Conservation (phyloP, 1,140 invertebrate genomes). For the Luehdorfia chinensis region DNA sequence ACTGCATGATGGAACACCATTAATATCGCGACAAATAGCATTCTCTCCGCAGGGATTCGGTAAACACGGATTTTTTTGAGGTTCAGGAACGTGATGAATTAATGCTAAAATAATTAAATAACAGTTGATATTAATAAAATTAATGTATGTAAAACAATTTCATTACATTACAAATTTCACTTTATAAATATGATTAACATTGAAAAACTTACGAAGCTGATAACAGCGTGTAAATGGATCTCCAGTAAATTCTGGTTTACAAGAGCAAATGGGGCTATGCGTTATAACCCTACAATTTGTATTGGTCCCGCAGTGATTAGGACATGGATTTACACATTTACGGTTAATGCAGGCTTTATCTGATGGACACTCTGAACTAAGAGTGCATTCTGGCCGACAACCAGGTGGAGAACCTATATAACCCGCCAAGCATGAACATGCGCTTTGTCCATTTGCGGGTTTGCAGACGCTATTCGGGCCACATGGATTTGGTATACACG, state of each 20-base stretch:
- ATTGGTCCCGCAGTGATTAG: constrained; percentile 85
- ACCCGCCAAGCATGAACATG: constrained; percentile 84
- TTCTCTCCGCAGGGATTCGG: constrained; percentile 83
- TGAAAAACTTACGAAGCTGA: constrained; percentile 71
- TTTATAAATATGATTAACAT: too few species aligned
- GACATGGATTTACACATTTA: constrained; percentile 83
- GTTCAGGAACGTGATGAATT: constrained; percentile 55
- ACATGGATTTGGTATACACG: constrained; percentile 83
- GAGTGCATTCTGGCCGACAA: constrained; percentile 84
- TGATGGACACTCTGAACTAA: constrained; percentile 83
- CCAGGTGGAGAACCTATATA: constrained; percentile 85
- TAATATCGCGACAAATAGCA: constrained; percentile 80
- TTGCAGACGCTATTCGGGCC: constrained; percentile 86
- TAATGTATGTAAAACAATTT: neutral
- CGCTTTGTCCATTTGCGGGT: constrained; percentile 80
- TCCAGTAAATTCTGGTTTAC: constrained; percentile 69
- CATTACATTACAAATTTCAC: too few species aligned
- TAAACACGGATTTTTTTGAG: constrained; percentile 71
- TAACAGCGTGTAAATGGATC: constrained; percentile 79
- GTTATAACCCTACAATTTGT: constrained; percentile 86
- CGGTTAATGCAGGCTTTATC: constrained; percentile 81
- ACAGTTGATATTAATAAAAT: constrained; percentile 8
- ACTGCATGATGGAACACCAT: constrained; percentile 78
- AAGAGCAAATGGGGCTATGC: constrained; percentile 81
- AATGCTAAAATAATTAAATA: constrained; percentile 62